These are phyloP conservation scores for Microcaecilia unicolor DNA, from an alignment of 2,797 vertebrate species.

Conservation along the genomic window DNA sequence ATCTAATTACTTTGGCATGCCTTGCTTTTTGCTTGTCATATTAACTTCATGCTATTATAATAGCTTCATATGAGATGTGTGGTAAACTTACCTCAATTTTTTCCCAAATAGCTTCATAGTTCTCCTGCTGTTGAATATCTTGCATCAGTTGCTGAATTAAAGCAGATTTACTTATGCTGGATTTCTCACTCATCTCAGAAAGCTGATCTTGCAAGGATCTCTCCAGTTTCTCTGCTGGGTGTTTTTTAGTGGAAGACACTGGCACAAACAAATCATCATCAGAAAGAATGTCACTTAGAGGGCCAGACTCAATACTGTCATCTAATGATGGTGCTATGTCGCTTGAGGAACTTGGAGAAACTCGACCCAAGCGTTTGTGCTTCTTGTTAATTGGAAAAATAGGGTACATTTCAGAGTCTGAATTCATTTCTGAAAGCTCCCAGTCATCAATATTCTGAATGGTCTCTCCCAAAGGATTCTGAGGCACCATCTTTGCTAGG, in stretches of 20 bases:
- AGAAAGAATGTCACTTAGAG: constrained; percentile 78
- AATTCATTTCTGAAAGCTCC: constrained; percentile 86
- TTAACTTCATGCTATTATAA: too few relatives aligned
- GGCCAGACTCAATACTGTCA: constrained; percentile 84
- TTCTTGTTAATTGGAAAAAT: constrained; percentile 44
- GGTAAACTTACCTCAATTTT: constrained; percentile 81
- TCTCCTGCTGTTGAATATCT: constrained; percentile 79
- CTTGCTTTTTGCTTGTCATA: too few relatives aligned
- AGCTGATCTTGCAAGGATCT: constrained; percentile 10
- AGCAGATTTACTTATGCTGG: constrained; percentile 43
- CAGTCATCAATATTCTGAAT: constrained; percentile 92
- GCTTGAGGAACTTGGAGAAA: constrained; percentile 80
- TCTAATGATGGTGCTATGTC: constrained; percentile 77
- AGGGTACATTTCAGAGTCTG: constrained; percentile 72
- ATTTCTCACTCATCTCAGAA: constrained; percentile 35
- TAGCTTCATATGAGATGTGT: background rate
- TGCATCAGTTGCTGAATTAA: constrained; percentile 78
- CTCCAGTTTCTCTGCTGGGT: constrained; percentile 30
- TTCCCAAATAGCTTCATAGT: constrained; percentile 77
- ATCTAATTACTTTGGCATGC: background rate
- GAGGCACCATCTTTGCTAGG: constrained; percentile 71
- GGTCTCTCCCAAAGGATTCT: constrained; percentile 59
- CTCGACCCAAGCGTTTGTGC: constrained; percentile 50
- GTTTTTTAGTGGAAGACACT: constrained; percentile 38
- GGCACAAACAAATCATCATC: constrained; percentile 66